Percentiles rank a stretch among this genome's conserved stretches.
Evolutionary conservation across 2,888 invertebrate genomes (phyloP).

Genomic region (Seira musarum): DNA sequence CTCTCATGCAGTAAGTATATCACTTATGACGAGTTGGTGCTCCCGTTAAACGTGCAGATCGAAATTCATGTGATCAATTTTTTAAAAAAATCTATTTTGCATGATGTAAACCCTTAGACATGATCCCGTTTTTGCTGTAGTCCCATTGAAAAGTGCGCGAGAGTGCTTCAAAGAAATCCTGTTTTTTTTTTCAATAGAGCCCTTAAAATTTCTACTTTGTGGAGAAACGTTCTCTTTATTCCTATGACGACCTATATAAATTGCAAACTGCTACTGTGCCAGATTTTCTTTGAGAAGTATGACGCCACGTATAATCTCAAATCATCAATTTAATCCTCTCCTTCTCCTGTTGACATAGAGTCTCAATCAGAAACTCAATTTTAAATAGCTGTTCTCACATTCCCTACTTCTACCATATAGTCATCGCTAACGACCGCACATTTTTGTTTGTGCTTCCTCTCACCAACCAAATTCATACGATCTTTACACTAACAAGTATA

Average conservation of each 20-base stretch:
- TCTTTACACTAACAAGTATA: background rate
- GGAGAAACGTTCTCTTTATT: background rate
- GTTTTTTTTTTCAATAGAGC: no score
- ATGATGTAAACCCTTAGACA: no score
- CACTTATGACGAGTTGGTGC: no score
- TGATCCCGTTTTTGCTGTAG: no score
- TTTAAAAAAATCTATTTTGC: no score
- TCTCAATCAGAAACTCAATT: background rate
- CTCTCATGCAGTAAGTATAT: no score
- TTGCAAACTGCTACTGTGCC: background rate
- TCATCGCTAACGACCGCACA: background rate
- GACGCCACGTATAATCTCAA: background rate
- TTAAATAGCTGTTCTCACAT: background rate
- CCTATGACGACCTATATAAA: background rate
- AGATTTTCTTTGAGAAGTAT: background rate
- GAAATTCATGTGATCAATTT: no score
- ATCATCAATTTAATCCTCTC: background rate
- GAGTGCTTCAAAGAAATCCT: no score
- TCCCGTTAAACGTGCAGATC: no score
- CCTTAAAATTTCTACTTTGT: background rate
- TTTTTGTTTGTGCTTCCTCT: no score
- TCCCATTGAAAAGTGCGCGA: no score
- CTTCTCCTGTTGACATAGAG: background rate
- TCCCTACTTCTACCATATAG: background rate
- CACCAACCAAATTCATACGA: no score